Conservation (phyloP, 2,888 invertebrate species). For the Brachypalpus laphriformis region DNA sequence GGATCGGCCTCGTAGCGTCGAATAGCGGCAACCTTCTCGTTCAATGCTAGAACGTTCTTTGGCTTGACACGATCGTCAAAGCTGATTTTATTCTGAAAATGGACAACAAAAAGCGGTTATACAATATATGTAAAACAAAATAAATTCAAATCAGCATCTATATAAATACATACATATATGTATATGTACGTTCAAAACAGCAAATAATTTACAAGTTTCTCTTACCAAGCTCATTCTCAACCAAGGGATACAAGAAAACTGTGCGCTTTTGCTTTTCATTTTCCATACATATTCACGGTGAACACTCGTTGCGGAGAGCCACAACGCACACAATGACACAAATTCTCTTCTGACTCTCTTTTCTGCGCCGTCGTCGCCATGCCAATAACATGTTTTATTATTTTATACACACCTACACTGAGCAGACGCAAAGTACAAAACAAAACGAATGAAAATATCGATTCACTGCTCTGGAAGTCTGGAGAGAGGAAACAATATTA, state of each 20-base stretch:
- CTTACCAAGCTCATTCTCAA: constrained; percentile 55
- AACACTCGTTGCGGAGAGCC: constrained; percentile 63
- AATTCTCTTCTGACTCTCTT: constrained; percentile 51
- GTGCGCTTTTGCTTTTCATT: not conserved
- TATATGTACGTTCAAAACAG: not conserved
- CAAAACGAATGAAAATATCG: not conserved
- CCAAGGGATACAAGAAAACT: constrained; percentile 52
- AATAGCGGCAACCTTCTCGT: constrained; percentile 81
- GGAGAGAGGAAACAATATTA: not conserved
- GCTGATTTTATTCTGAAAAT: constrained; percentile 77
- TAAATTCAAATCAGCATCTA: too few species aligned
- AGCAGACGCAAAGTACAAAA: constrained; percentile 41
- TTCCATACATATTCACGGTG: not conserved
- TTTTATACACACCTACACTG: constrained; percentile 18
- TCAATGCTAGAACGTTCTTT: constrained; percentile 80
- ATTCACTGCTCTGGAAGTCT: not conserved
- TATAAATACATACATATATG: too few species aligned
- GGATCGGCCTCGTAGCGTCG: constrained; percentile 80
- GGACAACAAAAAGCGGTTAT: not conserved
- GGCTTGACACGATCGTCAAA: constrained; percentile 81
- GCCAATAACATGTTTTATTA: not conserved
- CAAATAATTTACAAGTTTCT: not conserved
- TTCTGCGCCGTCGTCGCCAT: constrained; percentile 61
- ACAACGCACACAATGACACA: not conserved
- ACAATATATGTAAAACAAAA: not conserved